Conservation (phyloP, 2,797 vertebrate species). For the Acipenser oxyrinchus region DNA sequence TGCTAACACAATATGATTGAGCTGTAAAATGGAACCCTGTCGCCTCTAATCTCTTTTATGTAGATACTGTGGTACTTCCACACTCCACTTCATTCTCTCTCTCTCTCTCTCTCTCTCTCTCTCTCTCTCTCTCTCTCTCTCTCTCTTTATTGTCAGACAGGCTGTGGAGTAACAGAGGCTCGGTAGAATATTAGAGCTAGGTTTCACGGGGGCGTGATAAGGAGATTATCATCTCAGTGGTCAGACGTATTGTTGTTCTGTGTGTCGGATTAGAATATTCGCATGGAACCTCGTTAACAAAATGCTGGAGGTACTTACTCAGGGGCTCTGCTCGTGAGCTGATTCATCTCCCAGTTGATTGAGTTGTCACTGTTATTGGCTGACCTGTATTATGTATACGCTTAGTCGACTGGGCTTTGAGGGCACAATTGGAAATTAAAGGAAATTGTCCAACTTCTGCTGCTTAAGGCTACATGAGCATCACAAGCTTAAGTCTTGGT, state of each 20-base stretch:
- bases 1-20: slow-evolving; percentile 89
- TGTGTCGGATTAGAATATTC: slow-evolving; percentile 70
- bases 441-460: slow-evolving; percentile 1
- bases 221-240: slow-evolving; percentile 56
- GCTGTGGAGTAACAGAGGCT: slow-evolving; percentile 51
- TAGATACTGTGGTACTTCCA: slow-evolving; percentile 79
- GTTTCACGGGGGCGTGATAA: slow-evolving; percentile 66
- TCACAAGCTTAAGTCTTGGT: too few relatives aligned
- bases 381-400: slow-evolving; percentile 24
- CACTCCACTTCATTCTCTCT: slow-evolving; percentile 65
- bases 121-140: slow-evolving; percentile 11
- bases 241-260: slow-evolving; percentile 60
- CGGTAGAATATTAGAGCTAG: slow-evolving; percentile 60
- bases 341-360: slow-evolving; percentile 33
- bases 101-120: slow-evolving; percentile 14
- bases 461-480: background rate
- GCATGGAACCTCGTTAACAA: slow-evolving; percentile 56
- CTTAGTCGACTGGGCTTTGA: slow-evolving; percentile 20
- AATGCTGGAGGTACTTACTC: slow-evolving; percentile 44
- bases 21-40: slow-evolving; percentile 83
- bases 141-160: slow-evolving; percentile 51
- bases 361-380: slow-evolving; percentile 44
- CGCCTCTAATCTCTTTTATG: slow-evolving; percentile 91
- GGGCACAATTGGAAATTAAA: slow-evolving; percentile 26
- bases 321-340: slow-evolving; percentile 21